phyloP scores from a whole-genome alignment of 1,140 invertebrate genomes.

The Tetraneura akinire region DNA sequence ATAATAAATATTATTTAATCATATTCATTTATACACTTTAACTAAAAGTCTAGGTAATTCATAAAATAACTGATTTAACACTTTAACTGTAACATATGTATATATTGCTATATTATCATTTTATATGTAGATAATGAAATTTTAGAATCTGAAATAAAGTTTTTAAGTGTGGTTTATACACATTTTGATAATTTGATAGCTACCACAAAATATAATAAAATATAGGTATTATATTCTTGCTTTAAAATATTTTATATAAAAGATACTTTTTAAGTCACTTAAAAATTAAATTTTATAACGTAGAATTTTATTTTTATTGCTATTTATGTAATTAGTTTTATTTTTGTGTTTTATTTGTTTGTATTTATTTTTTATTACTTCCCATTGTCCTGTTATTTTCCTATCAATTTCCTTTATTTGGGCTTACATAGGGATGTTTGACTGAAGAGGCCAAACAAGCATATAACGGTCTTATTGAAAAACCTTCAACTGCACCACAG shows the following conservation, averaged over 20 bases:
- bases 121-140: neutral
- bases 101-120: no score
- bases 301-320: constrained; percentile 50
- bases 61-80: no score
- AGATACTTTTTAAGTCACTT: neutral
- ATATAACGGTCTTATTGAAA: constrained; percentile 87
- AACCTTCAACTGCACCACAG: constrained; percentile 56
- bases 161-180: neutral
- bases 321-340: constrained; percentile 56
- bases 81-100: no score
- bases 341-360: constrained; percentile 56
- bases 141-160: neutral
- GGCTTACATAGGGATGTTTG: constrained; percentile 66
- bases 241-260: neutral
- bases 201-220: no score
- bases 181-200: no score
- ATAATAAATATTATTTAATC: no score
- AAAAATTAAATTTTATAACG: neutral
- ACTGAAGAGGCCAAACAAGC: constrained; percentile 85
- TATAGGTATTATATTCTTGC: neutral
- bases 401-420: constrained; percentile 55
- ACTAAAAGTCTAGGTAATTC: no score
- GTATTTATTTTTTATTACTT: constrained; percentile 58
- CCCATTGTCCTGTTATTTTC: constrained; percentile 58
- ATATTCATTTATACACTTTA: no score